Base-by-base conservation (phyloP, 92 coral and sea anemone genomes). In the Anthopleura xanthogrammica region DNA sequence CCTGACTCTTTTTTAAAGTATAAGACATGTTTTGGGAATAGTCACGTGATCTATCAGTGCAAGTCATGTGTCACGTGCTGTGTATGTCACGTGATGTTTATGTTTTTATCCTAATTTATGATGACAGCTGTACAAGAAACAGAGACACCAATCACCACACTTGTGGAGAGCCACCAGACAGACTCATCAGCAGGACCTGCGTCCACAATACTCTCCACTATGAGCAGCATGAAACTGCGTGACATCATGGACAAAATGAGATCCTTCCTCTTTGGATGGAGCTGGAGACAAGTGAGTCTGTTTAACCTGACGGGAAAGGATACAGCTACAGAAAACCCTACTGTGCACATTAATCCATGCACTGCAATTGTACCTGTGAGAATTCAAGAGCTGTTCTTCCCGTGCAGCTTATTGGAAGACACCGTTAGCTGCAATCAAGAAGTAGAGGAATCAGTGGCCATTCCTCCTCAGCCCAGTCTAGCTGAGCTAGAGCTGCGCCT, bases 121-220 rank as follows among this genome's bases (percentile, higher is more conserved):
- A 62, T 68, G 17, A 68, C 74, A 68, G 74, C 46, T 68, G 74
- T 68, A n/a, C 74, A 68, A 68, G 74, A 68, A 68, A 68, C 74
- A 68, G 74, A 68, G 17, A 68, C 36, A 19, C 24, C 22, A 20
- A 62, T 19, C 36, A 22, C 22, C 36, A 22, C 70, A 19, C 70
- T 19, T 6, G 70, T 19, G 24, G 70, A 62, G 70, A 62, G 10
- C 70, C 9, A 22, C 39, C 70, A 62, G 70, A 19, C 24, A 62
- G 70, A 68, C 42, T 23, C 16, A 13, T 2, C 74, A 68, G 42
- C 36, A 29, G 36, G 46, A 29, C 41, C 74, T 36, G 16, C 74
- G 16, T 23, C 74, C 16, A 68, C 74, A 1, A 68, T 68, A 24
- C 17, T 68, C 16, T 68, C 74, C 42, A 6, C 74, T 10, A 10